These are phyloP conservation scores for Nesoenas mayeri DNA, from an alignment of 2,113 vertebrate genomes.

Conservation along the genomic window DNA sequence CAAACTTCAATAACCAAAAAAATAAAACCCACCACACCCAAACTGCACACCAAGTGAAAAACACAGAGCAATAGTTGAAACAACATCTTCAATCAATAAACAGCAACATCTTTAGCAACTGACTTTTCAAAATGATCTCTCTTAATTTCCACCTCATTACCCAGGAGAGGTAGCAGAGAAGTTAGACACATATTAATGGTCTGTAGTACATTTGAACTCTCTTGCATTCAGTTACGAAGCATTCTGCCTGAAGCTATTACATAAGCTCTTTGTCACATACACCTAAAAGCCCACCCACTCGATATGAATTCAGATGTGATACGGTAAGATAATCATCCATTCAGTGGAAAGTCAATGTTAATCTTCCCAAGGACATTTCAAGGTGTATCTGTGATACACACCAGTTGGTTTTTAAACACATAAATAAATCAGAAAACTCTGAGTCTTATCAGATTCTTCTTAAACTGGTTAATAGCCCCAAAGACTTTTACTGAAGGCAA, in stretches of 20 bases:
- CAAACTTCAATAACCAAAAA: not conserved
- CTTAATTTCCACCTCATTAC: constrained; percentile 33
- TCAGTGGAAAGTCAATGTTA: not conserved
- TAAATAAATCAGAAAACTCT: not conserved
- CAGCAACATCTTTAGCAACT: not conserved
- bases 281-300: not conserved
- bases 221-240: not conserved
- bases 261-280: constrained; percentile 13
- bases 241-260: constrained; percentile 27
- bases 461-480: not conserved
- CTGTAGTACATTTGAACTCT: constrained; percentile 12
- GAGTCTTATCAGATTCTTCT: not conserved
- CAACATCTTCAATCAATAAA: not conserved
- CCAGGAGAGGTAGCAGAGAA: not conserved
- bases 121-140: not conserved
- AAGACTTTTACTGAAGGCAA: not conserved
- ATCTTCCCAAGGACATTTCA: not conserved
- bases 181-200: not conserved
- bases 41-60: not conserved
- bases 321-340: constrained; percentile 3
- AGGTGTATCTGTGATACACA: not conserved
- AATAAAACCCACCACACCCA: not conserved
- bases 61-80: not conserved
- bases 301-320: not conserved
- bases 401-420: not conserved